A percentile compares a stretch with the other conserved stretches of the same genome.
Conservation (phyloP, 2,888 invertebrate species). For the Punctoribates punctum region DNA sequence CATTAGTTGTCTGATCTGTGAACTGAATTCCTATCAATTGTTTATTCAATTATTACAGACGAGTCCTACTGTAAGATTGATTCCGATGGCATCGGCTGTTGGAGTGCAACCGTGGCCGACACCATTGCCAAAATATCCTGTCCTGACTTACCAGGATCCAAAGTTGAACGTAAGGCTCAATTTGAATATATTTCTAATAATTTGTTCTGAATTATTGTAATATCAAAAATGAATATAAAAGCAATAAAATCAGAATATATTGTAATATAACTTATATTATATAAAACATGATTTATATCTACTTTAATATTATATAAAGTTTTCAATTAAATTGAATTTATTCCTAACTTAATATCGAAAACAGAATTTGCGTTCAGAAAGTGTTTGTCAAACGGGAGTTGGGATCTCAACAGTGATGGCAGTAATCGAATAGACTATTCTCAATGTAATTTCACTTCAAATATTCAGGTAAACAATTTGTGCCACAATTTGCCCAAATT, state of each 20-base stretch:
- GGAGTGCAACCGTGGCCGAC: slow-evolving; percentile 55
- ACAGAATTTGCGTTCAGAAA: slow-evolving; percentile 43
- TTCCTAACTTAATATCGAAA: slow-evolving; percentile 21
- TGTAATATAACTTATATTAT: too few relatives aligned
- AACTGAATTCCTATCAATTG: neutral
- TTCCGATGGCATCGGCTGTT: slow-evolving; percentile 57
- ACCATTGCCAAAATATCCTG: slow-evolving; percentile 60
- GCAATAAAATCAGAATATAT: too few relatives aligned
- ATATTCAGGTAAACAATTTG: slow-evolving; percentile 10
- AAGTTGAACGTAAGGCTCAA: neutral
- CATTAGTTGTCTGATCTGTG: neutral
- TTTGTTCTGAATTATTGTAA: too few relatives aligned
- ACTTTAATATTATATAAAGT: too few relatives aligned
- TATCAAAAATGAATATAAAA: too few relatives aligned
- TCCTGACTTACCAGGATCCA: slow-evolving; percentile 56
- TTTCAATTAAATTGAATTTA: neutral
- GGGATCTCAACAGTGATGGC: slow-evolving; percentile 43
- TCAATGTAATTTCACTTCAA: slow-evolving; percentile 39
- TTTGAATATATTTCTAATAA: neutral
- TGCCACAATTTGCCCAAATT: neutral
- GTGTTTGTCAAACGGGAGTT: slow-evolving; percentile 44
- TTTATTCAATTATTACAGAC: slow-evolving; percentile 2
- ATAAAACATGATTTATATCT: neutral
- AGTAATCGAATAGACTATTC: slow-evolving; percentile 44
- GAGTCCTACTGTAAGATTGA: slow-evolving; percentile 41